Evolutionary conservation across 2,113 vertebrate species (phyloP).

Genomic region (Perca flavescens): DNA sequence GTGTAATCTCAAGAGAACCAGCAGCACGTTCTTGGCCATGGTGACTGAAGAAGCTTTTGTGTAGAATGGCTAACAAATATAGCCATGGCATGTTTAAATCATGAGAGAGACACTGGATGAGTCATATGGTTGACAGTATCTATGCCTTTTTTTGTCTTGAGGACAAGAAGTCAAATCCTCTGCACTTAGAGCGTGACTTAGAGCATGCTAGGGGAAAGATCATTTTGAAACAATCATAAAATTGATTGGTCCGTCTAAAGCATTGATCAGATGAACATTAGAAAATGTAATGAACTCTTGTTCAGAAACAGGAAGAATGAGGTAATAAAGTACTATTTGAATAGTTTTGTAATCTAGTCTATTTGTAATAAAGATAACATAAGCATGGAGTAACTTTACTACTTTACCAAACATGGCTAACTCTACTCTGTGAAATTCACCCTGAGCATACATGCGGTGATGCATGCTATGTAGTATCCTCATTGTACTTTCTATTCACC

Average conservation of each 20-base stretch:
- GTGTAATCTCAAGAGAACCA: conserved; percentile 27
- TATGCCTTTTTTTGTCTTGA: not conserved
- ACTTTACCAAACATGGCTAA: not conserved
- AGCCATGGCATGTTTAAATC: conserved; percentile 66
- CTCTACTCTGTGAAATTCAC: conserved; percentile 13
- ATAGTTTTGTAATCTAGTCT: not conserved
- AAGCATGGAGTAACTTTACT: not conserved
- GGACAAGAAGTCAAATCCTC: conserved; percentile 4
- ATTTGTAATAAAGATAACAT: conserved; percentile 4
- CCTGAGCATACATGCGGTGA: conserved; percentile 38
- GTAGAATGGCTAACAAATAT: conserved; percentile 51
- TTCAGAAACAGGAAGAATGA: not conserved
- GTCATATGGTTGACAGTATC: conserved; percentile 24
- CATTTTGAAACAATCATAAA: not conserved
- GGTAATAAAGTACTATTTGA: not conserved
- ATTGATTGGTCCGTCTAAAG: not conserved
- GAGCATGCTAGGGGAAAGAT: not conserved
- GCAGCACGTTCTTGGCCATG: conserved; percentile 25
- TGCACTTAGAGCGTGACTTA: not conserved
- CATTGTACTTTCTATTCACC: conserved; percentile 37
- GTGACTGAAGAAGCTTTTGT: conserved; percentile 19
- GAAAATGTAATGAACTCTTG: not conserved
- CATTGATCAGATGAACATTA: not conserved
- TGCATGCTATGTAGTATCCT: conserved; percentile 23
- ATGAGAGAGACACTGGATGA: conserved; percentile 37